A percentile compares a stretch with the other conserved stretches of the same genome.
phyloP scores from a whole-genome alignment of 2,797 vertebrate genomes.

The Cyclura pinguis region DNA sequence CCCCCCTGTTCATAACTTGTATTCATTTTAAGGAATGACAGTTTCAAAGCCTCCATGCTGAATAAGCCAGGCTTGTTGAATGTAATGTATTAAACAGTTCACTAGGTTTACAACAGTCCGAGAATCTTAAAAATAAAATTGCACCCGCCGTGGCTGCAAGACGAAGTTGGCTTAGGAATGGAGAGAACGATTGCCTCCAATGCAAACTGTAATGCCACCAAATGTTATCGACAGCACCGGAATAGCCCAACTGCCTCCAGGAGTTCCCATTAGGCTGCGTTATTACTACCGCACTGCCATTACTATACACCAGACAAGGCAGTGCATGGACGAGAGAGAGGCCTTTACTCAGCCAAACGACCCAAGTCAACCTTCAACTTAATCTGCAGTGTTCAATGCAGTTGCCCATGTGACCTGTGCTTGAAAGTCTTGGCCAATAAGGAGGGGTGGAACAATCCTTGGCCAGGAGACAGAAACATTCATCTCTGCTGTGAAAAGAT shows the following conservation, averaged over 20 bases:
- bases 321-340: neutral
- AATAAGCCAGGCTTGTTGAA: constrained; percentile 55
- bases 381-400: neutral
- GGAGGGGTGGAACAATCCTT: neutral
- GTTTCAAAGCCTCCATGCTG: constrained; percentile 54
- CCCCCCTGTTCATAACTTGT: constrained; percentile 56
- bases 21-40: constrained; percentile 67
- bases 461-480: neutral
- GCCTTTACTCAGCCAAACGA: constrained; percentile 18
- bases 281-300: constrained; percentile 42
- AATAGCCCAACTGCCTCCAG: constrained; percentile 35
- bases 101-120: constrained; percentile 68
- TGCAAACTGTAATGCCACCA: constrained; percentile 56
- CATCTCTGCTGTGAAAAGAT: neutral
- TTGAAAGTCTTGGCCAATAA: neutral
- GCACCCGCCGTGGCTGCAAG: constrained; percentile 39
- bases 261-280: constrained; percentile 56
- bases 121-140: constrained; percentile 71
- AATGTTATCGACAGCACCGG: constrained; percentile 34
- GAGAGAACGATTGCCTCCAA: constrained; percentile 54
- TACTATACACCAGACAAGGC: constrained; percentile 46
- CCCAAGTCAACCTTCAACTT: neutral
- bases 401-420: neutral
- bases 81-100: constrained; percentile 73
- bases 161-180: constrained; percentile 55